Evolutionary conservation across 1,140 invertebrate genomes (phyloP).

Genomic region (Camponotus pennsylvanicus): DNA sequence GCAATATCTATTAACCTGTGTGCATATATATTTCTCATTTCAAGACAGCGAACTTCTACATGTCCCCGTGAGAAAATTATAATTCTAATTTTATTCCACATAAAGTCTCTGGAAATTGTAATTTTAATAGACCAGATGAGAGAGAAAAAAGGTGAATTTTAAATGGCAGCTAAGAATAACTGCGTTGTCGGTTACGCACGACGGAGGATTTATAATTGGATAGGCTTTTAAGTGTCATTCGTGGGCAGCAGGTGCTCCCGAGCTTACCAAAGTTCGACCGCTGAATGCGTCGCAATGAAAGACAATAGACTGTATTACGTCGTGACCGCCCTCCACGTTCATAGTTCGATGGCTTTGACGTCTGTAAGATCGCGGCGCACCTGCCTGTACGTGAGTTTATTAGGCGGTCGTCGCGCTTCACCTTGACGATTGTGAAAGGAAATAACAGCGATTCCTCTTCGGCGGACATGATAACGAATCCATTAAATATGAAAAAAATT

Average conservation of each 20-base stretch:
- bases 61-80: not conserved
- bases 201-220: slow-evolving; percentile 43
- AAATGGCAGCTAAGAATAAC: slow-evolving; percentile 5
- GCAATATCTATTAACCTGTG: not conserved
- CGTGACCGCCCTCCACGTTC: slow-evolving; percentile 59
- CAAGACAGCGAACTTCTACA: too few species aligned
- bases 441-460: slow-evolving; percentile 1
- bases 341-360: slow-evolving; percentile 69
- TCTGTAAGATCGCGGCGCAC: slow-evolving; percentile 65
- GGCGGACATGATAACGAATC: not conserved
- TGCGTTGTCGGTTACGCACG: not conserved
- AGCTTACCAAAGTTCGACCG: slow-evolving; percentile 28
- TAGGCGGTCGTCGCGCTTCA: slow-evolving; percentile 4
- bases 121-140: slow-evolving; percentile 14
- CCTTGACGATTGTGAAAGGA: slow-evolving; percentile 46
- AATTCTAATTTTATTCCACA: slow-evolving; percentile 14
- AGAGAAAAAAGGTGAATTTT: slow-evolving; percentile 10
- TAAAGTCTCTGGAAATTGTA: slow-evolving; percentile 1
- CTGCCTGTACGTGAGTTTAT: slow-evolving; percentile 58
- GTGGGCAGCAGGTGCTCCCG: slow-evolving; percentile 59
- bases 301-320: slow-evolving; percentile 62
- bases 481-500: not conserved
- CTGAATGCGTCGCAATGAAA: slow-evolving; percentile 38
- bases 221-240: slow-evolving; percentile 41
- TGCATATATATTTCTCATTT: not conserved